Evolutionary conservation across 2,888 invertebrate species (phyloP).

Genomic region (Dryadula phaetusa): DNA sequence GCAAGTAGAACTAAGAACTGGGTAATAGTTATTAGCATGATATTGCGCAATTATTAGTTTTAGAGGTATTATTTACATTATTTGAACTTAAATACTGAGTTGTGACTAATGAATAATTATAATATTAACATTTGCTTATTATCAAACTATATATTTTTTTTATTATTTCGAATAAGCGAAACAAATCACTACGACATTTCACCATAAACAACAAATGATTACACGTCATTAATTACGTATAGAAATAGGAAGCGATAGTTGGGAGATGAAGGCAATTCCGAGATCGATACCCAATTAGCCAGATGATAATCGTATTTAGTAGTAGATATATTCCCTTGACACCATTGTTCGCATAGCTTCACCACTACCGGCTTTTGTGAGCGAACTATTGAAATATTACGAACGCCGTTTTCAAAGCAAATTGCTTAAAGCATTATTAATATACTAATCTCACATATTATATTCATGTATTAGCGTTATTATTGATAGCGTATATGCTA

Average conservation of each 20-base stretch:
- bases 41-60: no score
- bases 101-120: no score
- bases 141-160: background rate
- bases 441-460: slow-evolving; percentile 10
- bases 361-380: slow-evolving; percentile 15
- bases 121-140: background rate
- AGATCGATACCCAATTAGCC: slow-evolving; percentile 41
- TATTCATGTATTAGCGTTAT: background rate
- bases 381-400: slow-evolving; percentile 23
- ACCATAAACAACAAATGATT: slow-evolving; percentile 9
- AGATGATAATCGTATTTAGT: slow-evolving; percentile 33
- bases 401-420: slow-evolving; percentile 19
- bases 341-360: slow-evolving; percentile 26
- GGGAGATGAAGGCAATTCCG: slow-evolving; percentile 37
- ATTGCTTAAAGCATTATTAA: slow-evolving; percentile 19
- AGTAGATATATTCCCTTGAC: slow-evolving; percentile 19
- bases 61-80: no score
- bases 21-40: no score
- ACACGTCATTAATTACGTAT: slow-evolving; percentile 13
- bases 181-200: background rate
- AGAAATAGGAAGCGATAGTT: slow-evolving; percentile 19
- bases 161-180: background rate
- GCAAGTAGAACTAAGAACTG: no score
- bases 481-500: background rate
- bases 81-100: no score